A percentile compares a stretch with the other conserved stretches of the same genome.
Evolutionary conservation across 2,888 invertebrate genomes (phyloP).

Genomic region (Drosophila melanosoma): DNA sequence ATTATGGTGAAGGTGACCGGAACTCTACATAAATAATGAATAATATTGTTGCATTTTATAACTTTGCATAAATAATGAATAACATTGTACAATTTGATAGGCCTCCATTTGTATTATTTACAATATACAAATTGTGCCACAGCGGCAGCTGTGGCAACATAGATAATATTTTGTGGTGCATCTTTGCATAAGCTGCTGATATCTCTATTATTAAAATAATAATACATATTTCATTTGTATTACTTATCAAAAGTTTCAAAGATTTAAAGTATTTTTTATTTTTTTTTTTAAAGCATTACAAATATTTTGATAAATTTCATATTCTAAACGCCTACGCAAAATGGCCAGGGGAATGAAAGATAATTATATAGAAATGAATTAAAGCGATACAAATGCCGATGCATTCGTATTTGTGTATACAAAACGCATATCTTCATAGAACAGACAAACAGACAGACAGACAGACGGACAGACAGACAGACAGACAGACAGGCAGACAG

Average conservation of each 20-base stretch:
- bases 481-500: neutral
- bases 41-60: conserved; percentile 45
- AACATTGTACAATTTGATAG: neutral
- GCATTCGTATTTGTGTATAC: conserved; percentile 29
- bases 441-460: neutral
- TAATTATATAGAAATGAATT: conserved; percentile 57
- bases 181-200: neutral
- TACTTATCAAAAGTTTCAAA: neutral
- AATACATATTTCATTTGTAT: neutral
- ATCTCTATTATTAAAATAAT: neutral
- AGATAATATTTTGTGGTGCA: neutral
- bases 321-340: conserved; percentile 48
- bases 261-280: neutral
- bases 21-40: conserved; percentile 73
- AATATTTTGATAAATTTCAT: conserved; percentile 50
- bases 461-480: neutral
- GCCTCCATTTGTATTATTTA: neutral
- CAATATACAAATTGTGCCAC: neutral
- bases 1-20: conserved; percentile 60
- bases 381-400: conserved; percentile 43
- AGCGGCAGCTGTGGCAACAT: neutral
- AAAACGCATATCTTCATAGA: conserved; percentile 30
- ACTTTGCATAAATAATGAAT: conserved; percentile 1
- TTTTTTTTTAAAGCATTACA: conserved; percentile 8
- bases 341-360: neutral